A percentile compares a stretch with the other conserved stretches of the same genome.
These are phyloP conservation scores for Acrocephalus scirpaceus DNA, from an alignment of 2,797 vertebrate species.

Conservation along the genomic window DNA sequence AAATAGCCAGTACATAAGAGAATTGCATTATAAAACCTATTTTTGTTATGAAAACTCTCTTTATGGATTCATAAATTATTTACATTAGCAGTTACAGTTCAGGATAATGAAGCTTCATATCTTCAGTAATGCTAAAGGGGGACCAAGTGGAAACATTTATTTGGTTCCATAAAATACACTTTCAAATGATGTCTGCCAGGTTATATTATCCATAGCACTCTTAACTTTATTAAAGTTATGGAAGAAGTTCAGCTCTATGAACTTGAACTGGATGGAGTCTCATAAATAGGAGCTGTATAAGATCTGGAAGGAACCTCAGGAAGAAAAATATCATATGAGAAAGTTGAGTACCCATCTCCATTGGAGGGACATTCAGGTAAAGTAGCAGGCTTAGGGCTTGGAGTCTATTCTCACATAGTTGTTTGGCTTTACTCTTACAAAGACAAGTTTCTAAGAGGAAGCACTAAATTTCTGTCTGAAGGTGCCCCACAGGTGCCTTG, in stretches of 20 bases:
- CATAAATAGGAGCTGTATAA: not conserved
- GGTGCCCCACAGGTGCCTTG: not conserved
- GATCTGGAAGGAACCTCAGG: not conserved
- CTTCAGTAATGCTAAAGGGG: not conserved
- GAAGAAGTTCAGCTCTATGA: not conserved
- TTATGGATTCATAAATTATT: constrained; percentile 19
- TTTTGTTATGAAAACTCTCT: constrained; percentile 15
- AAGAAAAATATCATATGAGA: not conserved
- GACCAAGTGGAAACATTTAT: not conserved
- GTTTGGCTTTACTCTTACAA: not conserved
- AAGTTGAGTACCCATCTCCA: not conserved
- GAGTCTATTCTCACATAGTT: not conserved
- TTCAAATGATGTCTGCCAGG: not conserved
- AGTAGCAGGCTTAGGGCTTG: not conserved
- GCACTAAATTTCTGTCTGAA: not conserved
- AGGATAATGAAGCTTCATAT: not conserved
- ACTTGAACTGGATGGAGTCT: not conserved
- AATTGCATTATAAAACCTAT: not conserved
- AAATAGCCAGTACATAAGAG: not conserved
- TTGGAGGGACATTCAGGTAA: not conserved
- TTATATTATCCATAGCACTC: not conserved
- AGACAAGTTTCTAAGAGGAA: not conserved
- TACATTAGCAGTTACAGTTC: not conserved
- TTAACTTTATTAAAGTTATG: not conserved
- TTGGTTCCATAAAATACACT: not conserved